Conservation (phyloP, 2,888 invertebrate genomes). For the Erebia epiphron region DNA sequence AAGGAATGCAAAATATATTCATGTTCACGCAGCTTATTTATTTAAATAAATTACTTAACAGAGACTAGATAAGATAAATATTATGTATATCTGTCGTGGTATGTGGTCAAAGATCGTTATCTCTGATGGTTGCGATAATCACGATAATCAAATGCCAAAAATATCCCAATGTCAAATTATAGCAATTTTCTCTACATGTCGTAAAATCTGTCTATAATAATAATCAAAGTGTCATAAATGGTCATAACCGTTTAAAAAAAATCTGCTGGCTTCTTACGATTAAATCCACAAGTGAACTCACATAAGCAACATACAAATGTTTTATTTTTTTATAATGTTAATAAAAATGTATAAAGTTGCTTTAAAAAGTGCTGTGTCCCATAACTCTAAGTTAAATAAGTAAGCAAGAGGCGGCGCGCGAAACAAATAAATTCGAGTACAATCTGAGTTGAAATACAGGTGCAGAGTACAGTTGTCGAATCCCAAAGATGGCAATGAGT, state of each 20-base stretch:
- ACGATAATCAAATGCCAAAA: background rate
- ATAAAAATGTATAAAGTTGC: background rate
- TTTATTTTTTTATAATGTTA: background rate
- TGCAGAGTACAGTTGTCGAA: slow-evolving; percentile 44
- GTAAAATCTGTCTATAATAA: no score
- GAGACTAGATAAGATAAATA: background rate
- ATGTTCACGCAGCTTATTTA: background rate
- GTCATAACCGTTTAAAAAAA: no score
- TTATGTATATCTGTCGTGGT: background rate
- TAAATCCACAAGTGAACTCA: no score
- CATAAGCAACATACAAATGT: no score
- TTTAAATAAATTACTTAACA: background rate
- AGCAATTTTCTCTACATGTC: background rate
- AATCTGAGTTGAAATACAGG: slow-evolving; percentile 37
- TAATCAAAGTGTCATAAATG: no score
- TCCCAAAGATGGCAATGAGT: slow-evolving; percentile 55
- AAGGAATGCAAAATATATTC: background rate
- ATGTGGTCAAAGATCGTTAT: slow-evolving; percentile 1
- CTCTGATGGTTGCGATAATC: background rate
- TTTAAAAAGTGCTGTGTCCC: slow-evolving; percentile 22
- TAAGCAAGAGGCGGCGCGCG: slow-evolving; percentile 30
- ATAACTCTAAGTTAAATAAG: slow-evolving; percentile 38
- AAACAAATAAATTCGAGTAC: slow-evolving; percentile 39
- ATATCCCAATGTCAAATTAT: background rate
- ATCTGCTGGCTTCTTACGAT: background rate